Conservation (phyloP, 1,140 invertebrate genomes). For the Phenacoccus solenopsis region DNA sequence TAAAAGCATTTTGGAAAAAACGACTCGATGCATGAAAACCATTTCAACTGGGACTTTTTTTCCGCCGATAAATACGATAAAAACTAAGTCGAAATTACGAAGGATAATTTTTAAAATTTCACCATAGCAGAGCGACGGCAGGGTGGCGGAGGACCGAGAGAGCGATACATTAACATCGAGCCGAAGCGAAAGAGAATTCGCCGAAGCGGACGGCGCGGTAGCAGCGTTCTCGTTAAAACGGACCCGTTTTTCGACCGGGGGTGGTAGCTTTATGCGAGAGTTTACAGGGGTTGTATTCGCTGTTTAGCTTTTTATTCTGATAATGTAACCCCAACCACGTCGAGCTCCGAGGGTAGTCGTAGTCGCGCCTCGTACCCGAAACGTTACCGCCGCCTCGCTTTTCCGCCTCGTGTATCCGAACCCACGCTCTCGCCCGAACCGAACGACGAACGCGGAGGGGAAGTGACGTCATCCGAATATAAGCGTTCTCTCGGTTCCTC, state of each 20-base stretch:
- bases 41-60: too few species aligned
- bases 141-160: not conserved
- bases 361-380: not conserved
- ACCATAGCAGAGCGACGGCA: not conserved
- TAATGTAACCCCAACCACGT: conserved; percentile 1
- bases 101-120: not conserved
- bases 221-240: not conserved
- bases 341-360: not conserved
- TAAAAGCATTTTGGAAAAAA: too few species aligned
- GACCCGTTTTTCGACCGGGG: not conserved
- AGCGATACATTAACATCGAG: not conserved
- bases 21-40: too few species aligned
- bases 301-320: not conserved
- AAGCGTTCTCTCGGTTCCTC: not conserved
- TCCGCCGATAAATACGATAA: not conserved
- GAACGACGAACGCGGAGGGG: not conserved
- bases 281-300: not conserved
- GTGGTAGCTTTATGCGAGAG: not conserved
- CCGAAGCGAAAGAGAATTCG: not conserved
- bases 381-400: not conserved
- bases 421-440: too few species aligned
- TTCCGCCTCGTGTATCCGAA: too few species aligned
- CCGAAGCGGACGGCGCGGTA: too few species aligned
- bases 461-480: not conserved
- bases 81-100: not conserved